Evolutionary conservation across 2,888 invertebrate species (phyloP).

Genomic region (Horisme vitalbata): DNA sequence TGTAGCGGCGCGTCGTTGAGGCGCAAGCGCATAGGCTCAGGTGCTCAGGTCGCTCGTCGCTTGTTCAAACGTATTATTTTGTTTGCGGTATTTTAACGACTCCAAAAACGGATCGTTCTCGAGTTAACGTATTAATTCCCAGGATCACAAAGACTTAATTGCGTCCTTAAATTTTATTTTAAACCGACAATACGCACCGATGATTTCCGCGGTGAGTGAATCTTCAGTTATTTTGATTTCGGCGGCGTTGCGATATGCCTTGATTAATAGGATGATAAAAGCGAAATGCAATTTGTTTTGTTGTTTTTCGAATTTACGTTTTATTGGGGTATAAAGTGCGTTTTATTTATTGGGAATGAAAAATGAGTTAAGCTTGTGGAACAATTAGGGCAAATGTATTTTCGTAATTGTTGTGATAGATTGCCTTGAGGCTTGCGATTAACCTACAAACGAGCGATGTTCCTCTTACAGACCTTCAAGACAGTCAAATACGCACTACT

Average conservation of each 20-base stretch:
- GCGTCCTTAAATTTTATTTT: constrained; percentile 74
- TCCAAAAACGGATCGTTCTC: constrained; percentile 55
- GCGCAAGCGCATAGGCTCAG: constrained; percentile 37
- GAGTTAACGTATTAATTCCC: constrained; percentile 67
- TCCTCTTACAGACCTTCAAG: neutral
- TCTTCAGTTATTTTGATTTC: constrained; percentile 57
- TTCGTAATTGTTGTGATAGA: constrained; percentile 24
- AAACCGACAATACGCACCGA: constrained; percentile 62
- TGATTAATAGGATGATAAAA: constrained; percentile 68
- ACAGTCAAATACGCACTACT: neutral
- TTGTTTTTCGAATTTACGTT: constrained; percentile 57
- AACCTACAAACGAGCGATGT: constrained; percentile 16
- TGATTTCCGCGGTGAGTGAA: constrained; percentile 32
- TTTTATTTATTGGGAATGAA: constrained; percentile 68
- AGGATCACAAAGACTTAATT: constrained; percentile 71
- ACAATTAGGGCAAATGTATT: constrained; percentile 19
- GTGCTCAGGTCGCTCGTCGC: constrained; percentile 43
- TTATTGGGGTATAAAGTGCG: constrained; percentile 66
- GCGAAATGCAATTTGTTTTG: constrained; percentile 53
- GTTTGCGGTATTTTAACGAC: constrained; percentile 66
- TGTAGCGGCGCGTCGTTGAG: constrained; percentile 35
- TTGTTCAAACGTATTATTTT: constrained; percentile 55
- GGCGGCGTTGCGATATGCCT: constrained; percentile 47
- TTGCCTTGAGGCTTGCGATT: constrained; percentile 17
- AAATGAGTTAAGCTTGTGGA: constrained; percentile 47